Percentiles rank a stretch among this genome's conserved stretches.
These are phyloP conservation scores for Phalacrocorax carbo DNA, from an alignment of 2,113 vertebrate genomes.

Conservation along the genomic window DNA sequence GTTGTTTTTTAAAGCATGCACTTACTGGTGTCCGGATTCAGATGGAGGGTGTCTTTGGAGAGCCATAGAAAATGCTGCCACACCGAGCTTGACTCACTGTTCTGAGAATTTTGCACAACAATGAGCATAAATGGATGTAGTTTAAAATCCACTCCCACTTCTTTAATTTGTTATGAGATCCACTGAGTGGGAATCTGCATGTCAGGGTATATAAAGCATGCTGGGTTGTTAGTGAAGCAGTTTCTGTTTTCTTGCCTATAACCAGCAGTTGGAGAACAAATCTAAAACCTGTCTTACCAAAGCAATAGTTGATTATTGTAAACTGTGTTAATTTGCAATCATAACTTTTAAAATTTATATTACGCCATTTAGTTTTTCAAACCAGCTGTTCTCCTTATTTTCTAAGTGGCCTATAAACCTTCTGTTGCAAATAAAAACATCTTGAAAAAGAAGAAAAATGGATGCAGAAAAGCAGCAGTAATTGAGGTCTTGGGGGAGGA, in stretches of 20 bases:
- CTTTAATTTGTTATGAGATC: neutral
- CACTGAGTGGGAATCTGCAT: neutral
- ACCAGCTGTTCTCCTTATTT: constrained; percentile 15
- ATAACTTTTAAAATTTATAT: constrained; percentile 24
- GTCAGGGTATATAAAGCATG: neutral
- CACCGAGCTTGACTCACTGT: neutral
- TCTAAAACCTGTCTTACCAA: neutral
- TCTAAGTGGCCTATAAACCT: constrained; percentile 30
- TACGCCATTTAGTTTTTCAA: neutral
- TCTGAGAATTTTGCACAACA: neutral
- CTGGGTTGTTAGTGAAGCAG: neutral
- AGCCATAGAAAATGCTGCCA: neutral
- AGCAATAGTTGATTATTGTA: neutral
- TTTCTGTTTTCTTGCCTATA: neutral
- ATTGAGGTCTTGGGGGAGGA: neutral
- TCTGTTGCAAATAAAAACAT: constrained; percentile 30
- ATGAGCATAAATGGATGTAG: neutral
- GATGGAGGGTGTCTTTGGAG: neutral
- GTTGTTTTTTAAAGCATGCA: neutral
- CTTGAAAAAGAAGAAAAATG: constrained; percentile 6
- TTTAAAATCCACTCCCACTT: neutral
- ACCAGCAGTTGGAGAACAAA: neutral
- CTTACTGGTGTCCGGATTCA: neutral
- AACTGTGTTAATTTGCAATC: constrained; percentile 11
- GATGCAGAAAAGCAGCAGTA: neutral